phyloP scores from a whole-genome alignment of 1,140 invertebrate genomes.

The Drosophila sturtevanti region DNA sequence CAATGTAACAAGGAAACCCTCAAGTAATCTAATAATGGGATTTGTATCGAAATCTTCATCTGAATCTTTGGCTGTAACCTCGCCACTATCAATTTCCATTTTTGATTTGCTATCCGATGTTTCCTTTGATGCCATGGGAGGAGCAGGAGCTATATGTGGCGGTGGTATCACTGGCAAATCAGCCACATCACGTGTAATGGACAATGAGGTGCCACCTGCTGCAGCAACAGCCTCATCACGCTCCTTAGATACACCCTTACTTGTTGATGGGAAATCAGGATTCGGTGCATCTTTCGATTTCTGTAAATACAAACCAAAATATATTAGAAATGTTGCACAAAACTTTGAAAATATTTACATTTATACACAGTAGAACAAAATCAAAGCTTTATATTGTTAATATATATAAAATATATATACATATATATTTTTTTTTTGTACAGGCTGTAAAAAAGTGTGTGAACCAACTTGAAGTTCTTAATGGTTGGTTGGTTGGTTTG shows the following conservation, averaged over 20 bases:
- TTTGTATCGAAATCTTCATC: constrained; percentile 78
- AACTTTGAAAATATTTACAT: constrained; percentile 18
- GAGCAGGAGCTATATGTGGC: constrained; percentile 21
- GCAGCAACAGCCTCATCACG: constrained; percentile 45
- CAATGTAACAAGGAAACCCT: constrained; percentile 92
- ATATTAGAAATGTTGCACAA: not conserved
- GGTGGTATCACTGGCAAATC: constrained; percentile 59
- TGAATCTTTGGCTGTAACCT: constrained; percentile 73
- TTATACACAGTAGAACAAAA: constrained; percentile 56
- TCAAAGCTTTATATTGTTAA: constrained; percentile 43
- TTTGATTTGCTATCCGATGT: constrained; percentile 73
- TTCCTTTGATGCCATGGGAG: constrained; percentile 59
- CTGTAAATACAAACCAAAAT: constrained; percentile 25
- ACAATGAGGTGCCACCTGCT: constrained; percentile 26
- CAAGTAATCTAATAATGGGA: constrained; percentile 82
- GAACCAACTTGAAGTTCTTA: constrained; percentile 49
- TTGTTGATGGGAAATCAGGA: constrained; percentile 69
- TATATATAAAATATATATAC: constrained; percentile 43
- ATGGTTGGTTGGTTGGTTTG: constrained; percentile 51
- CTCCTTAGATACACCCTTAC: constrained; percentile 69
- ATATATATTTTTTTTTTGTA: constrained; percentile 25
- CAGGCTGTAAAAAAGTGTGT: constrained; percentile 41
- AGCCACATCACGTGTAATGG: constrained; percentile 40
- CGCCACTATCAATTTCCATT: constrained; percentile 70
- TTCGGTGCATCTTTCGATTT: constrained; percentile 69